Evolutionary conservation across 2,113 vertebrate species (phyloP), one percentile per base, ranked within the genome.

Genomic region (Cettia cetti): DNA sequence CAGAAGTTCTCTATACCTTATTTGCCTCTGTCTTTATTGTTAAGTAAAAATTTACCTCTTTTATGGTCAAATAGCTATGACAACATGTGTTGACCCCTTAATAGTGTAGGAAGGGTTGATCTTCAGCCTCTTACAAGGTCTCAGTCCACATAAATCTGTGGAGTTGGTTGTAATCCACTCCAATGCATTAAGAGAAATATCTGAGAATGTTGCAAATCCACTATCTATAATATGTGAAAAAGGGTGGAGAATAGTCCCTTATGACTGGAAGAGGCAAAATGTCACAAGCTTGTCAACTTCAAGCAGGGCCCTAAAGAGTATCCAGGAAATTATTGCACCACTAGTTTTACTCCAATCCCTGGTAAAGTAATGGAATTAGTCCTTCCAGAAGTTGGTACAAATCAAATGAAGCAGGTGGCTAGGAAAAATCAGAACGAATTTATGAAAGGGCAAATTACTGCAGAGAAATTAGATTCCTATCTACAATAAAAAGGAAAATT

Each of bases 211-310:
- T 76, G 10, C 23, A 57, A 78, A 56, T 2, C 11, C 13, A 9
- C 37, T n/a, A 15, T 15, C 44, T 44, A 39, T 26, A 78, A n/a
- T 50, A 28, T n/a, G 22, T 57, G 23, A n/a, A 39, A 64, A 52
- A 28, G 0, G 0, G 3, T 23, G 11, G 31, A 64, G 23, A 59
- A 15, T 15, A 39, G 47, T 53, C 11, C 5, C 15, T 33, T 35
- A 30, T 37, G 35, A 61, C 7, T 61, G n/a, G 30, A 61, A 76
- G 54, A 54, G n/a, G n/a, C 13, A 26, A 82, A 82, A 23, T 35
- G 8, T 37, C 21, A 24, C 15, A 49, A 13, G 8, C 37, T 28
- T 39, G 3, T 26, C 24, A 69, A 6, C 15, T 76, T 35, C n/a
- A 90, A 61, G 30, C 49, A 42, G 4, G 5, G 5, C 8, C 21